Evolutionary conservation across 2,888 invertebrate species (phyloP).

Genomic region (Archips crataeganus): DNA sequence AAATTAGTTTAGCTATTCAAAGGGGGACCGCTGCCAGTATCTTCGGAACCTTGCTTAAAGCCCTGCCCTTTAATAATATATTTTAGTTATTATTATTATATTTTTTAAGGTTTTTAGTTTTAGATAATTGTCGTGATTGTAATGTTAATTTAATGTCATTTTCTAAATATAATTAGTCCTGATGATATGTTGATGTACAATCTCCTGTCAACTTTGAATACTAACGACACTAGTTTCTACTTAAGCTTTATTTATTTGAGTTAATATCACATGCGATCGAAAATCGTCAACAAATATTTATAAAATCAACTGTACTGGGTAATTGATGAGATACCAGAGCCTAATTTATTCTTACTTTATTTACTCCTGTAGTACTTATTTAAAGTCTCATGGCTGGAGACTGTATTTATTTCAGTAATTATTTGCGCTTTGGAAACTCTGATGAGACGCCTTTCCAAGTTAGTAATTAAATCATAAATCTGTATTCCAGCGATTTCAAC

Average conservation of each 20-base stretch:
- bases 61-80: too few relatives aligned
- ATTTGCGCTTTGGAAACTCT: conserved; percentile 28
- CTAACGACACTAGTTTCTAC: too few relatives aligned
- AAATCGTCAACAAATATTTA: background rate
- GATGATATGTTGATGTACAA: background rate
- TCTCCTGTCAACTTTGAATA: background rate
- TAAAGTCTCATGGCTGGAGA: conserved; percentile 11
- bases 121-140: too few relatives aligned
- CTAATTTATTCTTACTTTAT: conserved; percentile 21
- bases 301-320: background rate
- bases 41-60: too few relatives aligned
- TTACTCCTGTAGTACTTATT: conserved; percentile 13
- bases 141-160: too few relatives aligned
- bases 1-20: background rate
- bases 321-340: conserved; percentile 11
- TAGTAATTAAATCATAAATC: conserved; percentile 36
- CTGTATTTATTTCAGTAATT: conserved; percentile 24
- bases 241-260: background rate
- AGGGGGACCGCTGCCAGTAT: too few relatives aligned
- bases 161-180: too few relatives aligned
- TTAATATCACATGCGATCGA: background rate
- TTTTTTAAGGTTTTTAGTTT: too few relatives aligned
- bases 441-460: conserved; percentile 34
- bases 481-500: conserved; percentile 29
- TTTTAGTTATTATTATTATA: too few relatives aligned